phyloP scores from a whole-genome alignment of 2,888 invertebrate species.

The Leptinotarsa juncta region DNA sequence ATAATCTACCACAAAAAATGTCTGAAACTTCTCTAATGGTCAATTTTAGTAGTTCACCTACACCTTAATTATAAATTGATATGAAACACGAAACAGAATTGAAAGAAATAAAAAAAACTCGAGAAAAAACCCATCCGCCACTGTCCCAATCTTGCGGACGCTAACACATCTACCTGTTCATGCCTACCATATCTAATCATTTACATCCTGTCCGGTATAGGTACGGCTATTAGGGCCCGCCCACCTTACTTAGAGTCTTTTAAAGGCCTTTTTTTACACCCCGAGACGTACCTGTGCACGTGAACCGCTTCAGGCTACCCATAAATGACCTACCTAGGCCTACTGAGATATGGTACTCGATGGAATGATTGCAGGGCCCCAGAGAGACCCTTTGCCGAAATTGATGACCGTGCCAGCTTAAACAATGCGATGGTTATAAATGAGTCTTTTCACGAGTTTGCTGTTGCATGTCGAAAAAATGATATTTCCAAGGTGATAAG shows the following conservation, averaged over 20 bases:
- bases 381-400: constrained; percentile 32
- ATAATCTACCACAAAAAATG: too few species aligned
- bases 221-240: constrained; percentile 50
- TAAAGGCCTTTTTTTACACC: constrained; percentile 60
- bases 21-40: too few species aligned
- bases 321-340: constrained; percentile 52
- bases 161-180: constrained; percentile 40
- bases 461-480: constrained; percentile 35
- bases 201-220: constrained; percentile 60
- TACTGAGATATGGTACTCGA: constrained; percentile 43
- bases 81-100: neutral
- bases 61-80: neutral
- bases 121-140: constrained; percentile 19
- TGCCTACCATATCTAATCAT: constrained; percentile 61
- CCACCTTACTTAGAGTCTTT: constrained; percentile 60
- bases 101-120: neutral
- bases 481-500: constrained; percentile 30
- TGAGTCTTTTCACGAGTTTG: constrained; percentile 44
- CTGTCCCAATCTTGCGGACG: constrained; percentile 19
- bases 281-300: constrained; percentile 61
- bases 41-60: neutral
- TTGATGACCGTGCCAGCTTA: constrained; percentile 40
- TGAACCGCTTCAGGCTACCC: constrained; percentile 63
- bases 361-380: constrained; percentile 27
- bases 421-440: constrained; percentile 43